Conservation (phyloP, 2,113 vertebrate species). For the Candoia aspera region DNA sequence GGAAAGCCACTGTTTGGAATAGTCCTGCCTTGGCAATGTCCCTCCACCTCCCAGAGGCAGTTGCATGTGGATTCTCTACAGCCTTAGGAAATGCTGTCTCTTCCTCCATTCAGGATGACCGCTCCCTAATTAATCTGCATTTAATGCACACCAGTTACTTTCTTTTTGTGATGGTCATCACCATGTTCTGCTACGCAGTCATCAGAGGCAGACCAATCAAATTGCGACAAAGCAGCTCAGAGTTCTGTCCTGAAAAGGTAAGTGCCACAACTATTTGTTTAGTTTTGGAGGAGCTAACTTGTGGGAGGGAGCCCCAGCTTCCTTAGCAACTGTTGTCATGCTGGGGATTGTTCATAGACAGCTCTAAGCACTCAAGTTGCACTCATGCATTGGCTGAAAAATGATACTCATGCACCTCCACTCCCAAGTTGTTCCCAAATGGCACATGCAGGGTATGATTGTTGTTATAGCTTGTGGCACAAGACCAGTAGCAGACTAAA, state of each 20-base stretch:
- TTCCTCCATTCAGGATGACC: slow-evolving; percentile 86
- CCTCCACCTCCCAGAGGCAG: not conserved
- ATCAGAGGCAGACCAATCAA: slow-evolving; percentile 97
- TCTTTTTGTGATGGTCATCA: slow-evolving; percentile 99
- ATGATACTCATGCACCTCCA: not conserved
- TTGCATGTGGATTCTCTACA: not conserved
- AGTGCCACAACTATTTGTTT: slow-evolving; percentile 24
- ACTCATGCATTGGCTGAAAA: not conserved
- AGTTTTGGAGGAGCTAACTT: not conserved
- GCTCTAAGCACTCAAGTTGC: not conserved
- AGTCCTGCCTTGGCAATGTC: not conserved
- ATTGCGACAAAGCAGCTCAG: slow-evolving; percentile 86
- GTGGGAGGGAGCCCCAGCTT: not conserved
- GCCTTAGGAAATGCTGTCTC: not conserved
- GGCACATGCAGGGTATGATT: not conserved
- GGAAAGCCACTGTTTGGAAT: too few species aligned
- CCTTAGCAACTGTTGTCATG: not conserved
- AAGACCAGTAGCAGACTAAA: too few species aligned
- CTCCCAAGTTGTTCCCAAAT: not conserved
- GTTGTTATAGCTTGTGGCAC: not conserved
- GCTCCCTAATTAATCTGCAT: slow-evolving; percentile 97
- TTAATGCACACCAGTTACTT: slow-evolving; percentile 99
- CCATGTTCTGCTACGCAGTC: slow-evolving; percentile 99
- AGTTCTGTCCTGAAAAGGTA: slow-evolving; percentile 95
- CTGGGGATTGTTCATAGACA: not conserved